A percentile compares a stretch with the other conserved stretches of the same genome.
These are phyloP conservation scores for Notodonta dromedarius DNA, from an alignment of 2,888 invertebrate species.

Conservation along the genomic window DNA sequence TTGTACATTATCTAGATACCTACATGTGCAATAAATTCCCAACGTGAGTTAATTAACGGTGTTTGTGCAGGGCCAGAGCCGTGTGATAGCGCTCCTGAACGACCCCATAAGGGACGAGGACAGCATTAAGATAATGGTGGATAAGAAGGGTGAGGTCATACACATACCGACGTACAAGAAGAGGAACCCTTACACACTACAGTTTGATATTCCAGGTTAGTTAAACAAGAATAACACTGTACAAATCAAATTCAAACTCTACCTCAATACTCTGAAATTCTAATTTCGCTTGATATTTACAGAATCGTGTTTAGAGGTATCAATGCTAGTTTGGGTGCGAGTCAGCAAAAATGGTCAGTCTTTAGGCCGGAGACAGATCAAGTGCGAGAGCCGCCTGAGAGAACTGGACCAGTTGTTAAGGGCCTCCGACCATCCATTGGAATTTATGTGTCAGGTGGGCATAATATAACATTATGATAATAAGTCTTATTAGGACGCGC, in stretches of 20 bases:
- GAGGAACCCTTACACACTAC: slow-evolving; percentile 93
- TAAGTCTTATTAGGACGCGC: not conserved
- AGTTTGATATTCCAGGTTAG: slow-evolving; percentile 91
- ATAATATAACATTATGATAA: slow-evolving; percentile 6
- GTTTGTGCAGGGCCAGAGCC: slow-evolving; percentile 89
- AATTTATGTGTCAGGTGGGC: slow-evolving; percentile 93
- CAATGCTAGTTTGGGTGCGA: slow-evolving; percentile 91
- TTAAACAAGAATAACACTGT: not conserved
- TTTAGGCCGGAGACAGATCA: slow-evolving; percentile 92
- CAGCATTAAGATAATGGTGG: slow-evolving; percentile 90
- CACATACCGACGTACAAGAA: slow-evolving; percentile 90
- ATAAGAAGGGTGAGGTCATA: slow-evolving; percentile 91
- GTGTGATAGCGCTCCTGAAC: slow-evolving; percentile 90
- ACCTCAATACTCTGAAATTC: not conserved
- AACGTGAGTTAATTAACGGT: slow-evolving; percentile 34
- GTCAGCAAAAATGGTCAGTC: slow-evolving; percentile 92
- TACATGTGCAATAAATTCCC: slow-evolving; percentile 17
- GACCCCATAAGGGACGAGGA: slow-evolving; percentile 92
- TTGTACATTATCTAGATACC: slow-evolving; percentile 8
- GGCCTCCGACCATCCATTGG: slow-evolving; percentile 91
- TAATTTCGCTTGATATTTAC: slow-evolving; percentile 23
- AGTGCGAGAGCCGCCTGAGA: slow-evolving; percentile 93
- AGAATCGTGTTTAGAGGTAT: slow-evolving; percentile 92
- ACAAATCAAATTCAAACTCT: not conserved
- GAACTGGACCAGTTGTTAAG: slow-evolving; percentile 92